These are phyloP conservation scores for Myotis lucifugus DNA, from an alignment of 2,113 vertebrate species.

Conservation along the genomic window DNA sequence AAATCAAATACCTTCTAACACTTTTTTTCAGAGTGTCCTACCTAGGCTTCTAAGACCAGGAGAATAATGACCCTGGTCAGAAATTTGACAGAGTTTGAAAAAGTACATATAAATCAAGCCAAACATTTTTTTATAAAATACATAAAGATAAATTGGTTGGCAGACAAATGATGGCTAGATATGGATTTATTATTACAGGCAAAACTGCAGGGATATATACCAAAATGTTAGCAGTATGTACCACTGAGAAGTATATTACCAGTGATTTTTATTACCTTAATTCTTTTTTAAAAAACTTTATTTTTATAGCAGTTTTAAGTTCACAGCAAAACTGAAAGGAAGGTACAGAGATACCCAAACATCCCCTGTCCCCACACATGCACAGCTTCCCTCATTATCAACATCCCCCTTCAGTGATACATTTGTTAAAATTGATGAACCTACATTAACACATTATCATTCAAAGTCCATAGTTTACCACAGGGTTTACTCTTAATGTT, in stretches of 20 bases:
- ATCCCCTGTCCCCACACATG: not conserved
- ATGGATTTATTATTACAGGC: not conserved
- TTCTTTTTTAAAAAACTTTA: not conserved
- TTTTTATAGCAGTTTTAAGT: not conserved
- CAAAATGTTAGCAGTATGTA: not conserved
- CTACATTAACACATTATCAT: not conserved
- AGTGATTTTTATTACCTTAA: not conserved
- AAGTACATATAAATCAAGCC: slow-evolving; percentile 39
- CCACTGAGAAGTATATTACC: not conserved
- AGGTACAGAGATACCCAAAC: not conserved
- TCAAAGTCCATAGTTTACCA: not conserved
- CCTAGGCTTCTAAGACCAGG: not conserved
- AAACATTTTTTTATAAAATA: not conserved
- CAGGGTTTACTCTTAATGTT: not conserved
- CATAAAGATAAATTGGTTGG: not conserved
- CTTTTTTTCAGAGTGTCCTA: not conserved
- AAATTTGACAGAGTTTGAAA: slow-evolving; percentile 34
- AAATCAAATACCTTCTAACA: not conserved
- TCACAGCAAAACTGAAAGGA: not conserved
- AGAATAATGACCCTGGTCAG: slow-evolving; percentile 20
- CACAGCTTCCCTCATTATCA: too few species aligned
- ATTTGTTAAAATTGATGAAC: not conserved
- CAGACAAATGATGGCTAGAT: slow-evolving; percentile 14
- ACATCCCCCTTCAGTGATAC: not conserved
- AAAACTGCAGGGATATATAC: not conserved